Conservation (phyloP, 2,113 vertebrate genomes). For the Entelurus aequoreus region DNA sequence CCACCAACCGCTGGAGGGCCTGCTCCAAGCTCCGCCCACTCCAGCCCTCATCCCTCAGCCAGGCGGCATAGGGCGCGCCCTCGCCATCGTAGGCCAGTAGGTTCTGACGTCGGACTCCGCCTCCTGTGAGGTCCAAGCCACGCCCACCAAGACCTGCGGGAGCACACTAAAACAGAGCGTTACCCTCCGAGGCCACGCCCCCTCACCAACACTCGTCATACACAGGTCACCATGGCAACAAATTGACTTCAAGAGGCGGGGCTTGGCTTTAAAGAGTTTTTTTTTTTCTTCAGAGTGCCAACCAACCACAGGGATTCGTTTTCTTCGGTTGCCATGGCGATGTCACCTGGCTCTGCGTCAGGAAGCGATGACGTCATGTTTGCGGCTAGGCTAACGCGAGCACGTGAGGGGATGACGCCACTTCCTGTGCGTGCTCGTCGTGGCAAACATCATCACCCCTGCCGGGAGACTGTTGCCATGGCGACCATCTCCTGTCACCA, state of each 20-base stretch:
- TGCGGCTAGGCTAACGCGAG: no score
- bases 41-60: conserved; percentile 51
- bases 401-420: no score
- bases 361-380: no score
- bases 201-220: not conserved
- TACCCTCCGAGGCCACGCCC: not conserved
- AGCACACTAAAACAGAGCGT: conserved; percentile 44
- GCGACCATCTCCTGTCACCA: conserved; percentile 30
- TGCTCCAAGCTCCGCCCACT: conserved; percentile 64
- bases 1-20: conserved; percentile 72
- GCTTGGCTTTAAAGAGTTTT: no score
- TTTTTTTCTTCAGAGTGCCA: no score
- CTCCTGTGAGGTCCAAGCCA: conserved; percentile 37
- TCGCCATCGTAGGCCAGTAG: conserved; percentile 65
- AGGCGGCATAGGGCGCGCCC: conserved; percentile 66
- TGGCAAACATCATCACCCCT: not conserved
- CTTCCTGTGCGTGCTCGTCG: not conserved
- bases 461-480: conserved; percentile 33
- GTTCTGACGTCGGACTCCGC: conserved; percentile 47
- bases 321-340: no score
- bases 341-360: no score
- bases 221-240: not conserved
- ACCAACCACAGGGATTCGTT: no score
- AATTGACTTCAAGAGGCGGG: no score
- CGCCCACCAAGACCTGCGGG: conserved; percentile 46